Base-by-base conservation (phyloP, 2,797 vertebrate genomes). In the Spondyliosoma cantharus region DNA sequence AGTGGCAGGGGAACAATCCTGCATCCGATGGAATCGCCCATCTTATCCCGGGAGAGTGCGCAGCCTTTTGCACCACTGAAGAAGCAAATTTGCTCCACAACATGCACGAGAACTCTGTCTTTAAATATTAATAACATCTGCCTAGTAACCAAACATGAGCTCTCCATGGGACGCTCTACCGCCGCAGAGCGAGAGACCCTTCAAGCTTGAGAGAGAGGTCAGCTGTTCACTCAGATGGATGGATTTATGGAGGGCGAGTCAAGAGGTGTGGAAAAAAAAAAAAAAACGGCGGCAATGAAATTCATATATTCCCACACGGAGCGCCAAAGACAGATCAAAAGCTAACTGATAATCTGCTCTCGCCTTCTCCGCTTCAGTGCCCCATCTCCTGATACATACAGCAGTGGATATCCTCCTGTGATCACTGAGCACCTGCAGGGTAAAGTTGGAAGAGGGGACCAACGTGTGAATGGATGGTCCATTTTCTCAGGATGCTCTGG, bases 81-180 rank as follows among this genome's bases (percentile, higher is more conserved):
- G 84, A 89, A 89, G 76, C 85, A 59, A 82, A 85, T 92, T 91
- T 89, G 86, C 81, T 87, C 86, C 86, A 83, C 66, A 86, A 84
- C 79, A 88, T 80, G 84, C 81, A 82, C 69, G 86, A 80, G 80
- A 87, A 82, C 74, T 60, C 79, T 7, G 32, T 82, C 77, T 89
- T 94, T 94, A 93, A 95, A 94, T 94, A 95, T 95, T 93, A 84
- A 95, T 89, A 86, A 85, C 76, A 85, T 94, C 91, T 94, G 93
- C 93, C 92, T 93, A 73, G 93, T 88, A 93, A 94, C 93, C 78
- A 87, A 82, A 82, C 83, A 71, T 20, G 58, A 66, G 74, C 74
- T 74, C 80, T 81, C 82, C 0, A 5, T 50, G 82, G 77, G 63
- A 79, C 56, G 46, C 72, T 85, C 46, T 24, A 9, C 61, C 17